Evolutionary conservation across 2,888 invertebrate genomes (phyloP).

Genomic region (Noctua comes): DNA sequence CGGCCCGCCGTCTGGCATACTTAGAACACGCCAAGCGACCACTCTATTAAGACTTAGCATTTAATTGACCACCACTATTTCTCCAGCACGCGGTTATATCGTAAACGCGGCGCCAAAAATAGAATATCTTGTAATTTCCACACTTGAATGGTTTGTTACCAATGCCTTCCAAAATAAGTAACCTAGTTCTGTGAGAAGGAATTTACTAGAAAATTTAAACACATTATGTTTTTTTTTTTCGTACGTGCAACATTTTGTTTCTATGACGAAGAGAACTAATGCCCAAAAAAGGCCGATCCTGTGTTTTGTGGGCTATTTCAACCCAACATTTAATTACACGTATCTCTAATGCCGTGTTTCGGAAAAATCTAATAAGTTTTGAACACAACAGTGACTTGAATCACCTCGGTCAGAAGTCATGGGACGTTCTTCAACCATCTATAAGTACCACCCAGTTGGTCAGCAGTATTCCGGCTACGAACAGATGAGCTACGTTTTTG

Average conservation of each 20-base stretch:
- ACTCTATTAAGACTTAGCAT: constrained; percentile 56
- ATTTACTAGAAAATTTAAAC: constrained; percentile 10
- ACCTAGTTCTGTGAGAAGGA: constrained; percentile 22
- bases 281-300: neutral
- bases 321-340: neutral
- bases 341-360: neutral
- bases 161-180: constrained; percentile 30
- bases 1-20: constrained; percentile 77
- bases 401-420: neutral
- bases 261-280: neutral
- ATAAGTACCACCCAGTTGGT: neutral
- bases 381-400: neutral
- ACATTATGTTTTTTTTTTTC: neutral
- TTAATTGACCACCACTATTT: constrained; percentile 62
- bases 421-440: neutral
- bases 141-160: constrained; percentile 55
- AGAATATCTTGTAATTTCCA: constrained; percentile 67
- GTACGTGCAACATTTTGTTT: neutral
- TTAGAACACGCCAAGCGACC: constrained; percentile 74
- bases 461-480: neutral
- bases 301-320: neutral
- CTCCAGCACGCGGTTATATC: constrained; percentile 63
- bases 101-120: constrained; percentile 69
- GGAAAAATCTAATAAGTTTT: neutral
- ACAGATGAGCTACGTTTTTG: neutral